These are phyloP conservation scores for Neoseiulus cucumeris DNA, from an alignment of 1,140 invertebrate genomes.

Conservation along the genomic window DNA sequence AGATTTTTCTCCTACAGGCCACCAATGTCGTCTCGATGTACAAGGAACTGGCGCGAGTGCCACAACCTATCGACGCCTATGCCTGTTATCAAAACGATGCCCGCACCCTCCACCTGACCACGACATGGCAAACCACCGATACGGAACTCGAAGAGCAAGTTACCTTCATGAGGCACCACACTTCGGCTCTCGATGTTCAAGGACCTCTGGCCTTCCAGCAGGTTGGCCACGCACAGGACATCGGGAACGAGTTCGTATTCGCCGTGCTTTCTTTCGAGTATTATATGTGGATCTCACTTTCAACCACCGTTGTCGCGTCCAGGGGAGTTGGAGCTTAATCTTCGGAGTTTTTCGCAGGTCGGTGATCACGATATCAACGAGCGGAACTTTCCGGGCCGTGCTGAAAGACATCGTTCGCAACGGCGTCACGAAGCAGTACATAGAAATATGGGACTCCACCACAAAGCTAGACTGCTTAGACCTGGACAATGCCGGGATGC, in stretches of 20 bases:
- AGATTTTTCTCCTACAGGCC: neutral
- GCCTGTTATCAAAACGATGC: neutral
- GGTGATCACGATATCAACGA: neutral
- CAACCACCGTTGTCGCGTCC: neutral
- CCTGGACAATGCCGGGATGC: neutral
- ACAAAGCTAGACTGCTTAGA: neutral
- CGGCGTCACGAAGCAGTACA: neutral
- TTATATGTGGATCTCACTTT: no score
- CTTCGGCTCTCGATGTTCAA: neutral
- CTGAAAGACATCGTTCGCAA: neutral
- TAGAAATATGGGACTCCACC: neutral
- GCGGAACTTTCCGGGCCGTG: neutral
- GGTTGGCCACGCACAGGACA: neutral
- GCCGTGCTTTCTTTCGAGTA: neutral
- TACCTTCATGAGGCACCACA: neutral
- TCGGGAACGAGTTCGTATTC: neutral
- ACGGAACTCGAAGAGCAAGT: neutral
- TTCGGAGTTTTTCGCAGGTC: neutral
- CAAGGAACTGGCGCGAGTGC: neutral
- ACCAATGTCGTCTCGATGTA: conserved; percentile 3
- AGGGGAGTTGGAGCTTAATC: neutral
- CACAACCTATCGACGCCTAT: neutral
- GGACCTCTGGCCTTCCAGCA: neutral
- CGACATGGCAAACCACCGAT: neutral
- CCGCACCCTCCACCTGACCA: neutral